Base-by-base conservation (phyloP, 2,113 vertebrate species). In the Lasiurus borealis region DNA sequence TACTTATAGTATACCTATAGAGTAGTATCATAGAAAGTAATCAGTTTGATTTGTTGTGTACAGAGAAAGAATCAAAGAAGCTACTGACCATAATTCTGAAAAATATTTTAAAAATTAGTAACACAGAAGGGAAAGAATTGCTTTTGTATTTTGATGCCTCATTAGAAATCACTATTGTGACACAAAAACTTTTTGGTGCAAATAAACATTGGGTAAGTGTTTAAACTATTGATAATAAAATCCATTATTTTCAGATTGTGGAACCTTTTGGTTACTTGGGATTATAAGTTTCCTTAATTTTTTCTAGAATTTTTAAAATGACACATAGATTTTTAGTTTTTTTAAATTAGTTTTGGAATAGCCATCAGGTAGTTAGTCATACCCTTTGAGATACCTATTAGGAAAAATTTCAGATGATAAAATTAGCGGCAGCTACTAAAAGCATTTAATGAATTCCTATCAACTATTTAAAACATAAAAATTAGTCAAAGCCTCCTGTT, bases 121-220 rank as follows among this genome's bases (percentile, higher is more conserved):
- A 88, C 46, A 96, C 98, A 90, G 98, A 99, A 98, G 99, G 99
- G 93, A 97, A 97, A 12, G 98, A 95, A 89, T 96, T 99, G 85
- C 95, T 88, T 71, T 98, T 99, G 14, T 98, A 97, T 97, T 99
- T 99, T 98, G 99, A 99, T 98, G 98, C 98, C 88, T 97, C 98
- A 4, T 97, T 99, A 97, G 99, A 99, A 97, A 98, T 99, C 89
- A 96, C 97, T 91, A 98, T 98, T 80, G 98, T 98, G 78, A 96
- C 92, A 77, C 71, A 94, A 88, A 98, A 97, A 57, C 96, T 99
- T 91, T 99, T 98, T 96, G 99, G 99, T 85, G 93, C 95, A 77
- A 94, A 50, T 95, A 99, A 99, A 97, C 97, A 97, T 92, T 98
- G 98, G 98, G 99, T 99, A 98, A 97, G 98, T 94, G 64, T 89